Evolutionary conservation across 2,888 invertebrate genomes (phyloP), one percentile per base, ranked within the genome.

Genomic region (Sarcophaga variegata): DNA sequence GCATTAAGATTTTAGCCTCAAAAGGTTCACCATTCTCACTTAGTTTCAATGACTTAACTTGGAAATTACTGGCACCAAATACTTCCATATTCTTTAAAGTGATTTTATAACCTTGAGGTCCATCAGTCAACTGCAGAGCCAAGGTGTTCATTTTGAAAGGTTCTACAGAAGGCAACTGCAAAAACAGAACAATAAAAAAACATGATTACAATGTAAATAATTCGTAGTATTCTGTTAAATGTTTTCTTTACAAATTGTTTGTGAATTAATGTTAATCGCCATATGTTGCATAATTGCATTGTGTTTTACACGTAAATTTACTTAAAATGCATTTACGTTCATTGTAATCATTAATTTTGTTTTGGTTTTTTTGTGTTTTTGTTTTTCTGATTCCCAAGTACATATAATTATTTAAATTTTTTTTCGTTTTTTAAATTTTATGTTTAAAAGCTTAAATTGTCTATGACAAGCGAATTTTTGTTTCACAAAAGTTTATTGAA

Each of bases 71-170:
- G 4, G 96, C 95, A 8, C 96, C 96, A 88, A 93, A 94, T 4
- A 95, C 95, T 86, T 95, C 94, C 88, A 96, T 94, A 88, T 96
- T 94, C 85, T 94, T 94, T 74, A 95, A 92, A 1, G 94, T 94
- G 63, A 96, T 94, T 91, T 94, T 95, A 84, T 96, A 96, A 80
- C 94, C 95, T 90, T 94, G 95, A 78, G 94, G 94, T 69, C 94
- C 95, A 86, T 93, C 95, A 85, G 93, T 95, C 88, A 93, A 93
- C 90, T 93, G 95, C 90, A 96, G 92, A 17, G 95, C 94, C 45
- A 96, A 90, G 88, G 95, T 94, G 86, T 95, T 95, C 94, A 96
- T 94, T 81, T 94, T 92, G 90, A 96, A 95, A 4, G 96, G 96
- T 91, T 96, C 96, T 76, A 96, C 94, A 2, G 95, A 94, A 2